Evolutionary conservation across 2,888 invertebrate species (phyloP), one percentile per base, ranked within the genome.

Genomic region (Macrophya alboannulata): DNA sequence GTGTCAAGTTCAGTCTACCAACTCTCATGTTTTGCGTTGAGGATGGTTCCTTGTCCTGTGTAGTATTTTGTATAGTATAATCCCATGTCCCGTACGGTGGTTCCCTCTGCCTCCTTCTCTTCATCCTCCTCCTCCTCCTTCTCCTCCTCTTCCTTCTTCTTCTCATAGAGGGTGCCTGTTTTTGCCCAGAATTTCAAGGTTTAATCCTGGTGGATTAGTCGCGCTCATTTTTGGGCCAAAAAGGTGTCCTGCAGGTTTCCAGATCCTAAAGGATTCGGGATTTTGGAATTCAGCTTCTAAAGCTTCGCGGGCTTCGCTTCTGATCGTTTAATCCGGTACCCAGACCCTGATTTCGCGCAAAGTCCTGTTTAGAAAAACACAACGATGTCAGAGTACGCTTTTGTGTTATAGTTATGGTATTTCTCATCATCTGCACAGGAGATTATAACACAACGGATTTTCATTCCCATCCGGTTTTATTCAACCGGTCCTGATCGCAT

Each of bases 1-100:
- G 81, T 81, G 62, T 81, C 81, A 81, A 81, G 81, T 81, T 81
- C 81, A 81, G 81, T 74, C 72, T 74, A n/a, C n/a, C 72, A 62
- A 43, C 77, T 77, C 21, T 45, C 72, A 45, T 74, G 72, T 74
- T 74, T 74, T 74, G 72, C 45, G 8, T n/a, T n/a, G n/a, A 37
- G 25, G 40, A 45, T 17, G 37, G 37, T 31, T 62, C 37, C 68
- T 31, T 17, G 68, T 68, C 72, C 43, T 45, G 55, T 55, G n/a
- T 55, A 55, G 72, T 74, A 74, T 74, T 45, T 45, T 10, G 45
- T 72, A 15, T 12, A 72, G 72, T 25, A 72, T 12, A 72, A 21
- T n/a, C 43, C 43, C 45, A n/a, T 68, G 25, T 68, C 72, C 43
- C 21, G 72, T 21, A 45, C n/a, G 72, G 43, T 10, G 72, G 17